These are phyloP conservation scores for Etheostoma nigrum DNA, from an alignment of 2,797 vertebrate genomes.

Conservation along the genomic window DNA sequence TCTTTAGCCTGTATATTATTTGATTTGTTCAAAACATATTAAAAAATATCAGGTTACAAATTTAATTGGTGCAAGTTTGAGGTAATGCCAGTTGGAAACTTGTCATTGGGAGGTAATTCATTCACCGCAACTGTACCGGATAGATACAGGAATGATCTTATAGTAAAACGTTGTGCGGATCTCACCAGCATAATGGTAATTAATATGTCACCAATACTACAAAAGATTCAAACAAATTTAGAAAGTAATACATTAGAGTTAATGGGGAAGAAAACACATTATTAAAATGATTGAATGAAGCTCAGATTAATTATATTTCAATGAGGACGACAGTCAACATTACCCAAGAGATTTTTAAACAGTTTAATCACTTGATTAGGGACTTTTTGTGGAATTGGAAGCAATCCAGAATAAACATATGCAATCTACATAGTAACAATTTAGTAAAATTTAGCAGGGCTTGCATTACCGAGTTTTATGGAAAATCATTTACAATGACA, in stretches of 20 bases:
- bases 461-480: background rate
- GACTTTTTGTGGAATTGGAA: background rate
- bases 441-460: too few species aligned
- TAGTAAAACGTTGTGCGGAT: too few species aligned
- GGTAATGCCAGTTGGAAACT: too few species aligned
- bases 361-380: background rate
- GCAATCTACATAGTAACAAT: background rate
- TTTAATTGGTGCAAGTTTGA: too few species aligned
- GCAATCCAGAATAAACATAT: background rate
- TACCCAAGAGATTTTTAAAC: background rate
- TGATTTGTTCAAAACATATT: too few species aligned
- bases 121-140: background rate
- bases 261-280: background rate
- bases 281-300: background rate
- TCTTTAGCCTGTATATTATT: too few species aligned
- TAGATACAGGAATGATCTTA: background rate
- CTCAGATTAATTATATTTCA: background rate
- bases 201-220: background rate
- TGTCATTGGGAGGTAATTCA: background rate
- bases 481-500: background rate
- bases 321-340: background rate
- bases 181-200: background rate
- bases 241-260: background rate
- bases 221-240: background rate
- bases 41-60: too few species aligned